Conservation (phyloP, 2,113 vertebrate species). For the Dryoscopus gambensis region DNA sequence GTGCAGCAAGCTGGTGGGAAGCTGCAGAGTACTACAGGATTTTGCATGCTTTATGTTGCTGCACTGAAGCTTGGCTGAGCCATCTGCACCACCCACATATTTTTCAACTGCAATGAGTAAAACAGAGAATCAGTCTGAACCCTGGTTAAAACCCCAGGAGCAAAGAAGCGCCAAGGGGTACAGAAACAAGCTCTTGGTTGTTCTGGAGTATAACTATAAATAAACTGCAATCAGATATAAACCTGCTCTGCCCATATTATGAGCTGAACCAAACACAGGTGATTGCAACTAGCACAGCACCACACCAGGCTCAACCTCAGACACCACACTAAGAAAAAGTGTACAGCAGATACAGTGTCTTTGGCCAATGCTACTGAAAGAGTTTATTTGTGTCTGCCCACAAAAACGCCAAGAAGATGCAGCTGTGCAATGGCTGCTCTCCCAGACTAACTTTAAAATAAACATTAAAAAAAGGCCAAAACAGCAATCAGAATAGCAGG, state of each 20-base stretch:
- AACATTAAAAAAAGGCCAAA: background rate
- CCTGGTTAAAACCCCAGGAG: constrained; percentile 41
- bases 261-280: background rate
- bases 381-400: background rate
- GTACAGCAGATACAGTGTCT: background rate
- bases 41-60: background rate
- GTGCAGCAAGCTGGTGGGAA: background rate
- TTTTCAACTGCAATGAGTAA: constrained; percentile 52
- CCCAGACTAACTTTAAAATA: background rate
- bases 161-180: background rate
- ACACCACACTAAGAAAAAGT: background rate
- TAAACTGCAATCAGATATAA: constrained; percentile 28
- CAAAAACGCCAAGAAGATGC: background rate
- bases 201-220: constrained; percentile 24
- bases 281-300: background rate
- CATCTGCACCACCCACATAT: constrained; percentile 39
- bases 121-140: constrained; percentile 19
- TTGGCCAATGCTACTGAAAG: background rate
- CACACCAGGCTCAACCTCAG: background rate
- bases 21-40: constrained; percentile 3
- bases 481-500: background rate
- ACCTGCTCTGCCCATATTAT: background rate
- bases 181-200: background rate
- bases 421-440: background rate
- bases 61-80: constrained; percentile 20